Conservation (phyloP, 1,140 invertebrate genomes). For the Bombus confusus region DNA sequence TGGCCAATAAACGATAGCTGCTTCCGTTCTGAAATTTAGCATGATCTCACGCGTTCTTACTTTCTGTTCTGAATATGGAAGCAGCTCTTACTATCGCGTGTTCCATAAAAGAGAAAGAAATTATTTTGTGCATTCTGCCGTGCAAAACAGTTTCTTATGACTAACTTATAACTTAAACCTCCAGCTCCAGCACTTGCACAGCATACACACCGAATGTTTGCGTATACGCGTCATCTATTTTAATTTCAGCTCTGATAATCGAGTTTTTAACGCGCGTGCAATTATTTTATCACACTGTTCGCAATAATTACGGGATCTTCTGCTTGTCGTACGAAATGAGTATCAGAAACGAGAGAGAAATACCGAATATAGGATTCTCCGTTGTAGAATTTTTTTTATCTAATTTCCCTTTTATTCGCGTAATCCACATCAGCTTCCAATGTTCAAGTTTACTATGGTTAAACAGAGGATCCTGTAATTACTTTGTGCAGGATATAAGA, state of each 20-base stretch:
- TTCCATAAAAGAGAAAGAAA: not conserved
- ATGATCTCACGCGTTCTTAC: constrained; percentile 37
- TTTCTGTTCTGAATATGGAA: constrained; percentile 23
- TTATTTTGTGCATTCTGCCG: no score
- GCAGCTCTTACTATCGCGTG: not conserved
- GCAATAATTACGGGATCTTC: constrained; percentile 5
- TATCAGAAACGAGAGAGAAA: not conserved
- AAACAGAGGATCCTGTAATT: not conserved
- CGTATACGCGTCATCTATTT: not conserved
- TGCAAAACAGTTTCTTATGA: not conserved
- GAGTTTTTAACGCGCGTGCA: not conserved
- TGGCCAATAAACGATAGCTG: not conserved
- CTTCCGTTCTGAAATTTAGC: constrained; percentile 31
- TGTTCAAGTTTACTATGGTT: not conserved
- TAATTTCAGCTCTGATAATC: not conserved
- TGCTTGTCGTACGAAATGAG: not conserved
- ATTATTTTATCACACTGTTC: not conserved
- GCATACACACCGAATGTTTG: not conserved
- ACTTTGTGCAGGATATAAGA: not conserved
- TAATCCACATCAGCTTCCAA: not conserved
- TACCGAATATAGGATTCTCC: not conserved
- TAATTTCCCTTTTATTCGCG: not conserved
- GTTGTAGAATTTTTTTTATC: not conserved
- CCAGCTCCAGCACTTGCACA: constrained; percentile 35
- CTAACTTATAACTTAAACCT: constrained; percentile 2